Evolutionary conservation across 2,113 vertebrate genomes (phyloP).

Genomic region (Gasterosteus aculeatus): DNA sequence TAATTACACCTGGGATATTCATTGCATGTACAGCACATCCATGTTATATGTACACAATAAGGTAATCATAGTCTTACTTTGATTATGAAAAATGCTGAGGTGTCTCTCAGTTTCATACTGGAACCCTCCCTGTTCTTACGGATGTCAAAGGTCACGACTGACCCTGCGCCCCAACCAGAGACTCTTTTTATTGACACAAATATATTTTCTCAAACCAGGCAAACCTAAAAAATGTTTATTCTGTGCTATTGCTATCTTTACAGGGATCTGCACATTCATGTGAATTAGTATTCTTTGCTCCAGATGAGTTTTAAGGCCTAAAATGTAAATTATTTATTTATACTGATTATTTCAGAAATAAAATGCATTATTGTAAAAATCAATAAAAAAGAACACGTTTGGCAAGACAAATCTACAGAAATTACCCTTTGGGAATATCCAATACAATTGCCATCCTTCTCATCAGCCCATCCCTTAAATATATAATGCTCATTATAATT

Average conservation of each 20-base stretch:
- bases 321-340: conserved; percentile 3
- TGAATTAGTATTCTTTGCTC: background rate
- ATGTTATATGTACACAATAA: conserved; percentile 28
- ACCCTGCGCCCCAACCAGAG: background rate
- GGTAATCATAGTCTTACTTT: conserved; percentile 49
- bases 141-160: background rate
- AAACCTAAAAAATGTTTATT: background rate
- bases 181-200: background rate
- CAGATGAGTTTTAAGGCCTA: background rate
- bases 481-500: conserved; percentile 11
- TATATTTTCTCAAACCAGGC: background rate
- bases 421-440: background rate
- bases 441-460: background rate
- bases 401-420: background rate
- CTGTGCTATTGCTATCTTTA: background rate
- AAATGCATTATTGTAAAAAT: background rate
- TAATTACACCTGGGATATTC: background rate
- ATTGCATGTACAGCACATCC: background rate
- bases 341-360: background rate
- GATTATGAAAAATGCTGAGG: conserved; percentile 35
- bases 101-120: conserved; percentile 12
- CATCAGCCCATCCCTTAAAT: background rate
- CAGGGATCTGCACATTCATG: background rate
- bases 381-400: background rate
- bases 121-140: background rate